phyloP scores from a whole-genome alignment of 2,797 vertebrate species.

The Neoniphon sammara region DNA sequence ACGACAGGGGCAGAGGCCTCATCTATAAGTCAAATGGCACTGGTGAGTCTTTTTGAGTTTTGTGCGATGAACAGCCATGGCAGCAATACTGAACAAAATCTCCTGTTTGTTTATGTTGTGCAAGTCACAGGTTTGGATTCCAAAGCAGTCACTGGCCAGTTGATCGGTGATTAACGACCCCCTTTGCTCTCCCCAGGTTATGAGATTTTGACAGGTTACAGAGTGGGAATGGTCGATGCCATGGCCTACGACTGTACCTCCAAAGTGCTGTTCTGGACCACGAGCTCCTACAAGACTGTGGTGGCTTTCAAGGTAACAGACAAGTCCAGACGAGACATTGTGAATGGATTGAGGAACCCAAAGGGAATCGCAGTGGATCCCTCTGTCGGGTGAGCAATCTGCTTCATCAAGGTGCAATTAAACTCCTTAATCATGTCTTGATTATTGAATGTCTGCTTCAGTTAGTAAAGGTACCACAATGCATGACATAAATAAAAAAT shows the following conservation, averaged over 20 bases:
- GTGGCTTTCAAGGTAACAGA: slow-evolving; percentile 78
- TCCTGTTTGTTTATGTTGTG: neutral
- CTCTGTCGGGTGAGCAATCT: slow-evolving; percentile 75
- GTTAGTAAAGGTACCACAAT: too few species aligned
- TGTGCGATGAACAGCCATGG: neutral
- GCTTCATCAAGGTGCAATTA: neutral
- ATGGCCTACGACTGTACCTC: slow-evolving; percentile 86
- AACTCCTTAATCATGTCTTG: too few species aligned
- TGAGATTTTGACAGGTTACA: slow-evolving; percentile 78
- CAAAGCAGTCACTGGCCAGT: neutral
- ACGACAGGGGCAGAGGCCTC: slow-evolving; percentile 72
- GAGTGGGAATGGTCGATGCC: slow-evolving; percentile 74
- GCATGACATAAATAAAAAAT: too few species aligned
- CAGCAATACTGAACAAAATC: neutral
- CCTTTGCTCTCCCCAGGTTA: slow-evolving; percentile 63
- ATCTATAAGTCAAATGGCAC: slow-evolving; percentile 81
- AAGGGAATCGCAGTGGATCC: slow-evolving; percentile 82
- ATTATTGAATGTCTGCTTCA: too few species aligned
- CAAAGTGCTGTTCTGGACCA: slow-evolving; percentile 83
- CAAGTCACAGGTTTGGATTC: neutral
- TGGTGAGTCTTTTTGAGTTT: slow-evolving; percentile 52
- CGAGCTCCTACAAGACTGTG: slow-evolving; percentile 68
- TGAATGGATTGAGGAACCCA: slow-evolving; percentile 73
- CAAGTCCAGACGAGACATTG: slow-evolving; percentile 79
- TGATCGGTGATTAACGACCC: neutral